Percentiles rank a stretch among this genome's conserved stretches.
Conservation (phyloP, 2,888 invertebrate genomes). For the Monochamus alternatus region DNA sequence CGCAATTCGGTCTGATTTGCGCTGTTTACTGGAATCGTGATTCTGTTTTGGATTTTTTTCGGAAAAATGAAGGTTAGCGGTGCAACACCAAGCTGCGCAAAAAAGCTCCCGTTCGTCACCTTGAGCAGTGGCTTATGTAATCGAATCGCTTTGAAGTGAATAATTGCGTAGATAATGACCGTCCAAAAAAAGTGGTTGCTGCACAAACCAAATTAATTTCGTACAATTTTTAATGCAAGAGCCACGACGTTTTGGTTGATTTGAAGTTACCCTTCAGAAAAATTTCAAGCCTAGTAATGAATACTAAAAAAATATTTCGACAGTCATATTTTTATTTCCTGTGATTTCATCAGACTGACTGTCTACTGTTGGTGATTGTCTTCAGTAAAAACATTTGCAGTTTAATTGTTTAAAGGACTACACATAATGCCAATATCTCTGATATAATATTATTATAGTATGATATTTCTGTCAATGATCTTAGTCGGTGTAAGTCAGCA, state of each 20-base stretch:
- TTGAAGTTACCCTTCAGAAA: neutral
- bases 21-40: slow-evolving; percentile 16
- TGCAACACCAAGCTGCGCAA: neutral
- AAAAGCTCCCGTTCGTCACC: slow-evolving; percentile 19
- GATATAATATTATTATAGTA: no score
- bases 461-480: no score
- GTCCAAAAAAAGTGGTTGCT: neutral
- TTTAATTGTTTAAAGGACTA: no score
- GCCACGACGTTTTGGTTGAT: neutral
- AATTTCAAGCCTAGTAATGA: neutral
- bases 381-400: no score
- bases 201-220: neutral
- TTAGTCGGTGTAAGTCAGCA: no score
- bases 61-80: slow-evolving; percentile 33
- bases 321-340: no score
- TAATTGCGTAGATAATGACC: slow-evolving; percentile 10
- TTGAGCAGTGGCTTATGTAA: slow-evolving; percentile 29
- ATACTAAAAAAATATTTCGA: no score
- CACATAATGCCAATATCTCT: no score
- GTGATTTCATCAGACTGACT: no score
- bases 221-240: slow-evolving; percentile 8
- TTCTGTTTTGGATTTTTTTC: slow-evolving; percentile 19
- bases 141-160: slow-evolving; percentile 9
- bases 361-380: no score
- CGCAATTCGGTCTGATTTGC: slow-evolving; percentile 9